Evolutionary conservation across 2,113 vertebrate genomes (phyloP), one percentile per base, ranked within the genome.

Genomic region (Chamaea fasciata): DNA sequence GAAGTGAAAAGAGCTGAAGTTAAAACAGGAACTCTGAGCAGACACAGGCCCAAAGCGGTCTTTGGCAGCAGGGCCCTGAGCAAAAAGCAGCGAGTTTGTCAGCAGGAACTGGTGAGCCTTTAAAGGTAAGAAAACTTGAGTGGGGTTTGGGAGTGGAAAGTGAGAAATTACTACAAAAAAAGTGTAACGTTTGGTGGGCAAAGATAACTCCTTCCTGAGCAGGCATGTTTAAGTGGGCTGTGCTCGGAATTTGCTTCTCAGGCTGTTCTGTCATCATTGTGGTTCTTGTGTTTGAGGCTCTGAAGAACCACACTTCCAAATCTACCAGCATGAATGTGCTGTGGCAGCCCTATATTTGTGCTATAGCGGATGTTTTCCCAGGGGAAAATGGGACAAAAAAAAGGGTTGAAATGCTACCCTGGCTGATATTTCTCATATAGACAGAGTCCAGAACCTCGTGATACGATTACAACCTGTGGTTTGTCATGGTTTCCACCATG

Each of bases 21-120:
- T 90, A 35, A 96, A 97, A 94, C 88, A 94, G 97, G 96, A 97
- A 97, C 95, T 89, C 13, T 0, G 52, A 62, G 80, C 28, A 33
- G 60, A 4, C 39, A 52, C 41, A 15, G 30, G 3, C 60, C 37
- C 26, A 23, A 47, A 86, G 42, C 76, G 30, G 23, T 24, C 1
- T 4, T 50, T 19, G 15, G 35, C 63, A 44, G 27, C 91, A 70
- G 62, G 83, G 76, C 28, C 50, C 28, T 12, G 11, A 55, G 70
- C 44, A 44, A 31, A 89, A 50, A 74, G 55, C 46, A 79, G 53
- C 59, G 6, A 37, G 47, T 53, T 76, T 79, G 23, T 15, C 64
- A 49, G 31, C 69, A 59, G 60, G 39, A 92, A n/a, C 63, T 28
- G 22, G 73, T n/a, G 42, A 52, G 44, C 31, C 28, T 37, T 56